Evolutionary conservation across 1,140 invertebrate species (phyloP).

Genomic region (Theocolax elegans): DNA sequence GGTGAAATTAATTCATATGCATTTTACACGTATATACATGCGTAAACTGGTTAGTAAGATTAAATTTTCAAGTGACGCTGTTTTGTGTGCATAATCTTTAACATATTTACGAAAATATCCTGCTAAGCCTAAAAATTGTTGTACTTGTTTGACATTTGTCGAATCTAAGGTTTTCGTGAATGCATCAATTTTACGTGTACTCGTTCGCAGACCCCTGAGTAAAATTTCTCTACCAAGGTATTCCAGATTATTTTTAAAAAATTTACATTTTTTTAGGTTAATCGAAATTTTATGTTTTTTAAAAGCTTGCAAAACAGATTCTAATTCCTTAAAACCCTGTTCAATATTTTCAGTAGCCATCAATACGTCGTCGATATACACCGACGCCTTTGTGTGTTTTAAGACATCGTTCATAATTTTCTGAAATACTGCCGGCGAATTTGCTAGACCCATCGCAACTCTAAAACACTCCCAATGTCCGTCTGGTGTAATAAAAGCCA

Average conservation of each 20-base stretch:
- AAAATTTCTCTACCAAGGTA: constrained; percentile 51
- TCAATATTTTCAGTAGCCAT: neutral
- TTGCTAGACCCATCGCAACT: neutral
- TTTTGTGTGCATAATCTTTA: no score
- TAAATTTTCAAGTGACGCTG: no score
- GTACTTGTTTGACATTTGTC: no score
- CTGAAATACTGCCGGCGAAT: neutral
- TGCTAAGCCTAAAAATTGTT: no score
- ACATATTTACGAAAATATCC: no score
- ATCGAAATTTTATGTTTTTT: neutral
- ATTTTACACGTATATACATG: no score
- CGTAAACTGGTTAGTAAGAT: no score
- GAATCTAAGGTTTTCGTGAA: constrained; percentile 37
- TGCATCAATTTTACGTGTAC: constrained; percentile 43
- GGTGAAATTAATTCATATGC: no score
- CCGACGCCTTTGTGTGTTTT: neutral
- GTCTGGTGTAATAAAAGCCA: constrained; percentile 3
- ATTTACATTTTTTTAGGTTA: neutral
- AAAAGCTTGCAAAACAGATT: neutral
- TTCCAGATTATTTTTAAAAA: constrained; percentile 32
- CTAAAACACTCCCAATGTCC: neutral
- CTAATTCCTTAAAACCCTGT: neutral
- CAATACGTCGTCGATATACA: neutral
- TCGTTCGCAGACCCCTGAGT: constrained; percentile 46
- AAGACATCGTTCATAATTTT: neutral